Percentiles rank a stretch among this genome's conserved stretches.
phyloP scores from a whole-genome alignment of 2,113 vertebrate genomes.

The Oceanodroma tethys region DNA sequence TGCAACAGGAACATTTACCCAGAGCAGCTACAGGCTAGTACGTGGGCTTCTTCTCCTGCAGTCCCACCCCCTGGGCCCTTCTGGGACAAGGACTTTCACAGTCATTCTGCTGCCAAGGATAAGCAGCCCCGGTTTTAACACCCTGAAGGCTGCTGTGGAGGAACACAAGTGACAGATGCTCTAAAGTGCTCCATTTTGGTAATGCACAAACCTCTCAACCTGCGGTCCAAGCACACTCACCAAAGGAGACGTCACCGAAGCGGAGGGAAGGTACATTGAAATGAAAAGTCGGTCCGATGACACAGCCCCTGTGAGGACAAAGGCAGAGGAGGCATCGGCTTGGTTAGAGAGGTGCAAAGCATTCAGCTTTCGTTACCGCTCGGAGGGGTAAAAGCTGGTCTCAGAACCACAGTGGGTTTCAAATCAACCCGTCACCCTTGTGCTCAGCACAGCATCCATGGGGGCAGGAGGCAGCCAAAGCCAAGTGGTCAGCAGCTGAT shows the following conservation, averaged over 20 bases:
- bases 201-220: neutral
- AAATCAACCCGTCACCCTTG: neutral
- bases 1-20: neutral
- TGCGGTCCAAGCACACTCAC: conserved; percentile 62
- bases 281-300: conserved; percentile 80
- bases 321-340: neutral
- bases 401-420: neutral
- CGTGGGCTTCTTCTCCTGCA: neutral
- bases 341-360: neutral
- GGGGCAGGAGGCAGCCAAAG: neutral
- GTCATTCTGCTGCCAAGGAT: neutral
- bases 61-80: neutral
- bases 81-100: neutral
- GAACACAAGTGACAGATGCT: neutral
- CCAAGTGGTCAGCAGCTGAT: neutral
- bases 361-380: rapidly evolving
- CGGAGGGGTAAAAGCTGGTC: neutral
- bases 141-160: neutral
- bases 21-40: neutral
- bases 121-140: neutral
- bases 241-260: conserved; percentile 86
- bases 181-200: neutral
- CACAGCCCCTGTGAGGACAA: conserved; percentile 76
- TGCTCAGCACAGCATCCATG: neutral
- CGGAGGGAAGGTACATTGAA: conserved; percentile 77